These are phyloP conservation scores for Engystomops pustulosus DNA, from an alignment of 2,113 vertebrate species.

Conservation along the genomic window DNA sequence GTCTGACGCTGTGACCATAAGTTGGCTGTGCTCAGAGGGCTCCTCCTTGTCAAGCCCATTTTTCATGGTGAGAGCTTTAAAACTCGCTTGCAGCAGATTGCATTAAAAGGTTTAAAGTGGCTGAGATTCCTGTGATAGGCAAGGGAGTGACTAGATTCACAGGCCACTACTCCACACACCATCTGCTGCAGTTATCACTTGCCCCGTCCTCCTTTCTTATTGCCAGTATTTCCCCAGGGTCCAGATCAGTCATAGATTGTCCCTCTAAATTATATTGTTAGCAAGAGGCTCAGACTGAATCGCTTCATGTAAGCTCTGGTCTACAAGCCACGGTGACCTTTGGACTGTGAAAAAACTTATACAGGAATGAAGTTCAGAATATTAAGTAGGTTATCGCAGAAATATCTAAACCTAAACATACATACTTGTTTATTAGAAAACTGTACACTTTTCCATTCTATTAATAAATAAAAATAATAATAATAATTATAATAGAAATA, in stretches of 20 bases:
- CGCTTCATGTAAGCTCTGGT: slow-evolving; percentile 31
- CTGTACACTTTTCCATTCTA: too few species aligned
- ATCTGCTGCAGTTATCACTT: slow-evolving; percentile 46
- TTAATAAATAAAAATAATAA: too few species aligned
- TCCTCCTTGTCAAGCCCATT: slow-evolving; percentile 43
- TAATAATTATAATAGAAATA: too few species aligned
- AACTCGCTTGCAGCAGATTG: slow-evolving; percentile 39
- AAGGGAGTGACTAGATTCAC: slow-evolving; percentile 24
- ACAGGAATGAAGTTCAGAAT: not conserved
- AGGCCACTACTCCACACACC: slow-evolving; percentile 36
- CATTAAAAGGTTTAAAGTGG: slow-evolving; percentile 44
- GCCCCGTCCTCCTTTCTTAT: slow-evolving; percentile 33
- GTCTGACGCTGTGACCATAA: not conserved
- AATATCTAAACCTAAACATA: too few species aligned
- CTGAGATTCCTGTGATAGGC: slow-evolving; percentile 40
- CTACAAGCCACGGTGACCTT: slow-evolving; percentile 35
- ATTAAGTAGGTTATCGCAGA: not conserved
- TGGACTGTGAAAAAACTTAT: not conserved
- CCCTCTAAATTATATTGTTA: slow-evolving; percentile 46
- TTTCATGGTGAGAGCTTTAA: slow-evolving; percentile 41
- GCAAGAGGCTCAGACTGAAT: slow-evolving; percentile 40
- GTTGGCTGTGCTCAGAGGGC: not conserved
- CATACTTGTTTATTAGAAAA: too few species aligned
- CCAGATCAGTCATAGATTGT: slow-evolving; percentile 53
- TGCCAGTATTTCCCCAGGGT: slow-evolving; percentile 19